Conservation (phyloP, 1,140 invertebrate species). For the Nilaparvata lugens region DNA sequence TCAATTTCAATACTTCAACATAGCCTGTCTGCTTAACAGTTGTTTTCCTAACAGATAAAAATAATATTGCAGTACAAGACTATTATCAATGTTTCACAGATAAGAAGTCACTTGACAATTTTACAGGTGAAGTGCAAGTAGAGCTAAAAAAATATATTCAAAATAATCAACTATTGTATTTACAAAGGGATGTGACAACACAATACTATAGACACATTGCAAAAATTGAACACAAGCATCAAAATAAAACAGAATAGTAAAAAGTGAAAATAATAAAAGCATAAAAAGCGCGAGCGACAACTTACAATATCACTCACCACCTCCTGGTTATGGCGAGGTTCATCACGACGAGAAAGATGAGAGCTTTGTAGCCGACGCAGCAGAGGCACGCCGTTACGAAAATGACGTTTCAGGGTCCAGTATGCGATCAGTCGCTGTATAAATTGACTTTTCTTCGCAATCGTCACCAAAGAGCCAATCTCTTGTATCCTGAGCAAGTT, state of each 20-base stretch:
- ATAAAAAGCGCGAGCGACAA: slow-evolving; percentile 8
- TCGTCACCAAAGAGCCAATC: slow-evolving; percentile 59
- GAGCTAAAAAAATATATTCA: too few relatives aligned
- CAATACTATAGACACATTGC: too few relatives aligned
- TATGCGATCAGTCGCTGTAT: slow-evolving; percentile 82
- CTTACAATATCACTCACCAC: slow-evolving; percentile 27
- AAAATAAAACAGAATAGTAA: not conserved
- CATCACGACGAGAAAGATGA: slow-evolving; percentile 32
- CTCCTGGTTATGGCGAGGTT: slow-evolving; percentile 18
- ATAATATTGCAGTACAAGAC: too few relatives aligned
- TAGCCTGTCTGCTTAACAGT: too few relatives aligned
- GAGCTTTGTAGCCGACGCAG: slow-evolving; percentile 72
- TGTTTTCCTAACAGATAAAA: too few relatives aligned
- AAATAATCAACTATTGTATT: too few relatives aligned
- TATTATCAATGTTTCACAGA: too few relatives aligned
- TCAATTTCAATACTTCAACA: too few relatives aligned
- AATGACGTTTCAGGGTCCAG: slow-evolving; percentile 94
- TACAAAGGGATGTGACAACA: too few relatives aligned
- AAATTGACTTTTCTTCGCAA: slow-evolving; percentile 74
- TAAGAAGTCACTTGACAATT: too few relatives aligned
- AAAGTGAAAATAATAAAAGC: not conserved
- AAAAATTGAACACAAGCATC: too few relatives aligned
- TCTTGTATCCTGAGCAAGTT: slow-evolving; percentile 54
- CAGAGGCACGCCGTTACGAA: slow-evolving; percentile 90
- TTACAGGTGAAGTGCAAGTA: too few relatives aligned